Evolutionary conservation across 1,140 invertebrate species (phyloP), one percentile per base, ranked within the genome.

Genomic region (Physella acuta): DNA sequence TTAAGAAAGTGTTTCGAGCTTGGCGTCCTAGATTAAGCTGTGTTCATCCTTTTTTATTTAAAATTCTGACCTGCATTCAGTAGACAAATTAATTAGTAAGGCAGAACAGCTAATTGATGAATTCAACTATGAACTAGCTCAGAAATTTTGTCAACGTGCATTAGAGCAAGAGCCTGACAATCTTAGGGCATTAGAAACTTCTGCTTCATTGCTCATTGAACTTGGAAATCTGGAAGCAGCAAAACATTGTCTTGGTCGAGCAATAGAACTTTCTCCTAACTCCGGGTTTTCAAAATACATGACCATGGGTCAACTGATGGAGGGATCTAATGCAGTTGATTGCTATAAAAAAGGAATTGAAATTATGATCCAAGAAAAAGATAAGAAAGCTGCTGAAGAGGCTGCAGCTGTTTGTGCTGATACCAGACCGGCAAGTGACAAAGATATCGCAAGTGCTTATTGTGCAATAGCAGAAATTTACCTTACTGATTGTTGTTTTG

Each of bases 401-500:
- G 64, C 78, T 53, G 75, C 76, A 65, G 77, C 75, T 52, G 77
- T 78, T 17, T 78, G 78, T 68, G 68, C 71, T n/a, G 70, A 72
- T 31, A 65, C 73, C 17, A 62, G 68, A 20, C 58, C 64, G 17
- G 66, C 76, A n/a, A 74, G 76, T 36, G 74, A 72, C 36, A 78
- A 75, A 61, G 80, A 82, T 53, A 76, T 87, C 20, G 85, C 86
- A 17, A 80, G 78, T 70, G 86, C 85, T 1, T 84, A 83, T 72
- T 83, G 83, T 65, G 79, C 85, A 14, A 75, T 87, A 33, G 84
- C 86, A 36, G 86, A 87, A 75, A 76, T 87, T 17, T 87, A 84
- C 70, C 84, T 86, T 78, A 87, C 86, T 49, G 86, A 87, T 72
- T 78, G 77, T 5, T 87, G 83, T 76, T 78, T 79, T 80, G 84